Evolutionary conservation across 2,888 invertebrate species (phyloP), one percentile per base, ranked within the genome.

Genomic region (Theodoxus fluviatilis): DNA sequence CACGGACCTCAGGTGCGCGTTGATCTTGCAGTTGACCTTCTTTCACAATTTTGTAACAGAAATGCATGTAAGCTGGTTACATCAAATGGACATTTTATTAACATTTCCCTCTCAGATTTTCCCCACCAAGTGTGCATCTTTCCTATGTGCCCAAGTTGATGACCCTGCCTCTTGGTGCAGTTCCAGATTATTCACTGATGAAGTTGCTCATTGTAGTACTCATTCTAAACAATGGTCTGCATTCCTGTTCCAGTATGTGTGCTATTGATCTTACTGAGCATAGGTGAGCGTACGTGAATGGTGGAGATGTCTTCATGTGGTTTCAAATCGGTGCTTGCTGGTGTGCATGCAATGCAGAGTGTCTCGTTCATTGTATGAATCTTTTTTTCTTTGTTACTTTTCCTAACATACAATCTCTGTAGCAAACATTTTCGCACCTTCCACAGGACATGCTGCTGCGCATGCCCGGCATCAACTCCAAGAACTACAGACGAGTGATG

Each of bases 391-490:
- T n/a, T n/a, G n/a, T n/a, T n/a, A n/a, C n/a, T n/a, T n/a, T n/a
- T n/a, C n/a, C n/a, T n/a, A n/a, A n/a, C n/a, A n/a, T n/a, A n/a
- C n/a, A n/a, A n/a, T n/a, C n/a, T n/a, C n/a, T n/a, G n/a, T n/a
- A n/a, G n/a, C n/a, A n/a, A n/a, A 43, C 12, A 43, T 43, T 12
- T 43, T 37, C 35, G 49, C 6, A 18, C 18, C 38, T 52, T 3
- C 40, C 72, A 22, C 78, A 87, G 84, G 94, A 94, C 86, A 92
- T 95, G 81, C 88, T 95, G n/a, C 89, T 92, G 33, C 94, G 94
- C 85, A 89, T 97, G 81, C 96, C 97, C 0, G 97, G 97, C 9
- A 91, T 97, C 4, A 93, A 92, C 74, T 92, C 94, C 0, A 95
- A 94, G 87, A 98, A 97, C 87, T 91, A 95, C 4, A 90, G 92